These are phyloP conservation scores for Callosobruchus maculatus DNA, from an alignment of 2,888 invertebrate species.

Conservation along the genomic window DNA sequence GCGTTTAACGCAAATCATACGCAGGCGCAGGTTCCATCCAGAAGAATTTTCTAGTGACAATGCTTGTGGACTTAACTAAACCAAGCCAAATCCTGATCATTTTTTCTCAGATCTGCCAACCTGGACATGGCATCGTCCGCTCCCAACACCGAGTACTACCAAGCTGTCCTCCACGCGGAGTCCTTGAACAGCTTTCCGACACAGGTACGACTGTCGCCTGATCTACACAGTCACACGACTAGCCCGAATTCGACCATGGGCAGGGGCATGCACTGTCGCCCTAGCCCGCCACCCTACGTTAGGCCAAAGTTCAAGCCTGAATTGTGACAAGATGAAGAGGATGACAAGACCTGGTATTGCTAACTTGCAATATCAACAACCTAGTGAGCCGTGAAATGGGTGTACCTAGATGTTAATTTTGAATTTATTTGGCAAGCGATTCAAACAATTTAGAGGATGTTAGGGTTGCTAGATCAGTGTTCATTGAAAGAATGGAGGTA, in stretches of 20 bases:
- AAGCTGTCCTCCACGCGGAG: background rate
- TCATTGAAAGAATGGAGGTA: no score
- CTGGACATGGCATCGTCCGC: background rate
- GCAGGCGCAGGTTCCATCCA: no score
- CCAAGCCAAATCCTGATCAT: no score
- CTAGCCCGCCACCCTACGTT: conserved; percentile 59
- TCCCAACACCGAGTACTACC: background rate
- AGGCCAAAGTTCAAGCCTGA: conserved; percentile 54
- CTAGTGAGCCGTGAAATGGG: background rate
- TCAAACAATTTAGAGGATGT: no score
- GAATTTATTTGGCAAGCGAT: no score
- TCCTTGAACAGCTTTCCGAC: background rate
- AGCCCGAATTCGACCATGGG: conserved; percentile 45
- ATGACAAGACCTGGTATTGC: conserved; percentile 28
- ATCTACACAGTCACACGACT: conserved; percentile 39
- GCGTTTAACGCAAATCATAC: no score
- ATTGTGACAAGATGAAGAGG: conserved; percentile 53
- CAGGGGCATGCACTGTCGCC: conserved; percentile 49
- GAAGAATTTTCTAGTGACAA: no score
- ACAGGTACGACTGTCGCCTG: conserved; percentile 37
- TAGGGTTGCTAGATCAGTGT: no score
- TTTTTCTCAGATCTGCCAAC: background rate
- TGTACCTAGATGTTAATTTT: background rate
- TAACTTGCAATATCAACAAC: conserved; percentile 1
- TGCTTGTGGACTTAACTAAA: no score